Conservation (phyloP, 2,113 vertebrate species). For the Hippocampus abdominalis region DNA sequence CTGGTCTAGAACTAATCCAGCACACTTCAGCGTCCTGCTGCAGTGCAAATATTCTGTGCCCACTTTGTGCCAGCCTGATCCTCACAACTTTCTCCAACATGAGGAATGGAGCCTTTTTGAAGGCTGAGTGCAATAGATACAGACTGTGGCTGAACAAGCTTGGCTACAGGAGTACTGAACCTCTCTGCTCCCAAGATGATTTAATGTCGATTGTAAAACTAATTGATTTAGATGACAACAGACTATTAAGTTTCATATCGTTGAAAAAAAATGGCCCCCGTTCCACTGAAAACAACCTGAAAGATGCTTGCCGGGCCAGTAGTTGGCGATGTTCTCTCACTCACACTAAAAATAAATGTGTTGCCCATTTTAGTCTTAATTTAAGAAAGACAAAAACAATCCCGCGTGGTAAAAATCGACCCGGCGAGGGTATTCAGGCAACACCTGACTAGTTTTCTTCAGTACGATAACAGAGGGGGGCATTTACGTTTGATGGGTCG, state of each 20-base stretch:
- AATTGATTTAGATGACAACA: neutral
- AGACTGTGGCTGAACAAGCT: neutral
- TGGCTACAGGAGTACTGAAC: neutral
- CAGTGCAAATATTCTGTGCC: neutral
- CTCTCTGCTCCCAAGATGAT: neutral
- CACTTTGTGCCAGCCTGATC: neutral
- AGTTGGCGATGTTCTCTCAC: neutral
- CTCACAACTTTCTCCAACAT: neutral
- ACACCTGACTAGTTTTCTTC: neutral
- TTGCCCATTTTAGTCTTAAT: neutral
- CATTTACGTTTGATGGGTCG: slow-evolving; percentile 2
- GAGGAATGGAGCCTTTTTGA: neutral
- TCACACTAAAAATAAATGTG: neutral
- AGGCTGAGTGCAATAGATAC: neutral
- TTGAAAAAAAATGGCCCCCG: neutral
- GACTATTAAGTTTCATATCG: neutral
- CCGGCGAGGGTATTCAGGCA: neutral
- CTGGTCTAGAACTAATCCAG: neutral
- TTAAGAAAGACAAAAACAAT: slow-evolving; percentile 1
- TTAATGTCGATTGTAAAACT: neutral
- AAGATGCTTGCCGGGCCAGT: neutral
- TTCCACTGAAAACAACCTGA: neutral
- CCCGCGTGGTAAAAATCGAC: neutral
- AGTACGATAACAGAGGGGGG: neutral
- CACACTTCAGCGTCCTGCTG: neutral